These are phyloP conservation scores for Odontocolon sp. DNA, from an alignment of 2,888 invertebrate species.

Conservation along the genomic window DNA sequence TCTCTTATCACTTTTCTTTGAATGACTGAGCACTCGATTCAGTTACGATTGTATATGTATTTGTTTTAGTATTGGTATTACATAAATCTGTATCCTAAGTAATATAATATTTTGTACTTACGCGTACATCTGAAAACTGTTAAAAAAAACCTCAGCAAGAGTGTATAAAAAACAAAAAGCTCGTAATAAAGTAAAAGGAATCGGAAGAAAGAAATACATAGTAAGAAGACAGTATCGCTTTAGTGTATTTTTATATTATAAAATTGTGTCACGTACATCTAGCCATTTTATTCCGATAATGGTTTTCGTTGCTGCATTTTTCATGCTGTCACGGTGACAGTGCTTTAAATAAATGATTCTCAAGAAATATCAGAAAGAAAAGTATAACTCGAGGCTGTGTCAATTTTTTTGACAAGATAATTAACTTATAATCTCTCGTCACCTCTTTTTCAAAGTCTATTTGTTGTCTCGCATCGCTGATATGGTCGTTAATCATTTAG, in stretches of 20 bases:
- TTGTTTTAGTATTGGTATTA: background rate
- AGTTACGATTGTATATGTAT: slow-evolving; percentile 40
- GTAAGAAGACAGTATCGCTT: background rate
- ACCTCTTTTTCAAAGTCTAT: slow-evolving; percentile 14
- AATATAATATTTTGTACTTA: background rate
- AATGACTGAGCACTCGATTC: slow-evolving; percentile 32
- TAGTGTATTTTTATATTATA: background rate
- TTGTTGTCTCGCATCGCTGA: slow-evolving; percentile 19
- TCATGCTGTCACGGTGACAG: slow-evolving; percentile 3
- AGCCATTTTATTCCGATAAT: background rate
- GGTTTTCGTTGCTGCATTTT: slow-evolving; percentile 2
- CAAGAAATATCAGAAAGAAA: slow-evolving; percentile 8
- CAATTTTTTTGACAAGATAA: slow-evolving; percentile 42
- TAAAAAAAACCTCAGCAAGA: background rate
- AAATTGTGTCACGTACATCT: background rate
- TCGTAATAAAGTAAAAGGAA: background rate
- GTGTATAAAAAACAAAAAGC: slow-evolving; percentile 2
- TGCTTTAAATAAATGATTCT: slow-evolving; percentile 24
- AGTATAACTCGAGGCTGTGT: slow-evolving; percentile 27
- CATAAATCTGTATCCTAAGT: background rate
- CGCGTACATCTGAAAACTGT: background rate
- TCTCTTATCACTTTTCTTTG: slow-evolving; percentile 44
- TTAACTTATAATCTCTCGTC: slow-evolving; percentile 33
- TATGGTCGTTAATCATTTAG: slow-evolving; percentile 49
- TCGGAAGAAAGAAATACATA: background rate